Conservation (phyloP, 2,797 vertebrate genomes). For the Vireo griseus region DNA sequence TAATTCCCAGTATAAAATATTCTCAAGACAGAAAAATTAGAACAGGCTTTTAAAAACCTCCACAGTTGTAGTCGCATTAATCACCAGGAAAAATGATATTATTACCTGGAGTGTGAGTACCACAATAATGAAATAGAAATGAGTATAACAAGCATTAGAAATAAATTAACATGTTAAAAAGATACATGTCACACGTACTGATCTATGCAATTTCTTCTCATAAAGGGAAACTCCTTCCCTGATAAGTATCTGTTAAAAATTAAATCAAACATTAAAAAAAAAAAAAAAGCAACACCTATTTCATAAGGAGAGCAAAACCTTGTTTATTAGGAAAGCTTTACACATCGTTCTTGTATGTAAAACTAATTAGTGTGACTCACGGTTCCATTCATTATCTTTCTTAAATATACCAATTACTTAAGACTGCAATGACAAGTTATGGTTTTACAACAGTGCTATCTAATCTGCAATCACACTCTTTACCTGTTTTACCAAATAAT, state of each 20-base stretch:
- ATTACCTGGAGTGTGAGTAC: slow-evolving; percentile 8
- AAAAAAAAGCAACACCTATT: not conserved
- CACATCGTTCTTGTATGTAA: not conserved
- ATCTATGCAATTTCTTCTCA: slow-evolving; percentile 1
- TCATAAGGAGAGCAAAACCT: not conserved
- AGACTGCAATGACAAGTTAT: not conserved
- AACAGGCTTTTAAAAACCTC: slow-evolving; percentile 20
- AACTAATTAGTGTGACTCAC: not conserved
- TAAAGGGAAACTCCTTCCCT: not conserved
- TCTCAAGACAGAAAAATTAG: slow-evolving; percentile 45
- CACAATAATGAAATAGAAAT: slow-evolving; percentile 51
- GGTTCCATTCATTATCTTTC: not conserved
- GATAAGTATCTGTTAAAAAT: not conserved
- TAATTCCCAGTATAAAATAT: slow-evolving; percentile 49
- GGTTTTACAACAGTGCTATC: not conserved
- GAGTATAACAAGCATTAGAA: slow-evolving; percentile 25
- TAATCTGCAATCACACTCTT: not conserved
- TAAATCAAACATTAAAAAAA: not conserved
- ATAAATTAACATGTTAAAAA: slow-evolving; percentile 33
- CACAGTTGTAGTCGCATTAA: slow-evolving; percentile 29
- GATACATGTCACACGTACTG: not conserved
- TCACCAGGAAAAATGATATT: slow-evolving; percentile 37
- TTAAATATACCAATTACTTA: not conserved
- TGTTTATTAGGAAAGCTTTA: slow-evolving; percentile 14
- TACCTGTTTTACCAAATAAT: not conserved